Conservation (phyloP, 1,140 invertebrate genomes). For the Apis cerana region DNA sequence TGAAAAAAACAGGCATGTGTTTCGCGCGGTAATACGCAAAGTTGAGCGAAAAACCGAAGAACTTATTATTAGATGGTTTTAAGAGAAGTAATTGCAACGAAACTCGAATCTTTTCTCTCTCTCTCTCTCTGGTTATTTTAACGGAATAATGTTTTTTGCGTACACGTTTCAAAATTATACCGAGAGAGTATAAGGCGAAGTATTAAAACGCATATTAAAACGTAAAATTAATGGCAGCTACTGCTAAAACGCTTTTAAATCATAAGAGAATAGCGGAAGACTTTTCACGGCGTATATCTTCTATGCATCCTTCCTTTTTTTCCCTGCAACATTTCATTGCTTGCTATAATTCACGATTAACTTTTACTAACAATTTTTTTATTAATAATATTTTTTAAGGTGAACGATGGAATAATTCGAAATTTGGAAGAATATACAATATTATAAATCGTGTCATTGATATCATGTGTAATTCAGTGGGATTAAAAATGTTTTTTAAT, state of each 20-base stretch:
- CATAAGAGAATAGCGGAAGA: neutral
- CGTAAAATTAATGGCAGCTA: constrained; percentile 1
- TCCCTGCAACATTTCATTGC: neutral
- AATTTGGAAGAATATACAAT: no score
- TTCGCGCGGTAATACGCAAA: neutral
- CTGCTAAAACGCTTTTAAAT: constrained; percentile 2
- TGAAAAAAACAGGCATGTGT: constrained; percentile 68
- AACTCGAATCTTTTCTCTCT: no score
- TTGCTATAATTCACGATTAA: neutral
- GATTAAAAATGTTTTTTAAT: no score
- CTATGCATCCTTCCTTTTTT: neutral
- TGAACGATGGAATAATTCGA: no score
- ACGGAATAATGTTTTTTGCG: neutral
- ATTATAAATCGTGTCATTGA: no score
- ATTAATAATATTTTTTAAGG: no score
- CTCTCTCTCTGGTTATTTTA: neutral
- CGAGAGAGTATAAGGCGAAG: neutral
- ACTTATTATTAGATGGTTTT: neutral
- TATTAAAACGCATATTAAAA: constrained; percentile 4
- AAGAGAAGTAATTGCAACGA: neutral
- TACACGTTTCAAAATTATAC: neutral
- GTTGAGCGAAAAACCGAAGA: neutral
- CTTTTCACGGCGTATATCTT: neutral
- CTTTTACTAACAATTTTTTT: no score
- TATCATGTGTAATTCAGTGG: no score